phyloP scores from a whole-genome alignment of 2,113 vertebrate species.

The Cheirogaleus medius region DNA sequence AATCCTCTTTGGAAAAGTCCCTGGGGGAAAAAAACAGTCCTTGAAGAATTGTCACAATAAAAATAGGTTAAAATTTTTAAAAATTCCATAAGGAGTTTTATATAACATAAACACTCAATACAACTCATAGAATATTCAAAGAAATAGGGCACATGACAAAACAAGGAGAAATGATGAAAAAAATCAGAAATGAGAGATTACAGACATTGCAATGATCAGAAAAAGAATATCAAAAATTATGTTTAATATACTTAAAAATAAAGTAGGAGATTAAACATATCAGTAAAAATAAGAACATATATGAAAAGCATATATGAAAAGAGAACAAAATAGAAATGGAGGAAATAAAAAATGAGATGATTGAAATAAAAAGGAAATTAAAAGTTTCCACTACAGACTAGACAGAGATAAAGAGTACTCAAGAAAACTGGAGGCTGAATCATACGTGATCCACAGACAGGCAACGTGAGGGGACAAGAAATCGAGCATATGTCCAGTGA shows the following conservation, averaged over 20 bases:
- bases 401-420: neutral
- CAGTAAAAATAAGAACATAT: too few relatives aligned
- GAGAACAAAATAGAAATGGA: neutral
- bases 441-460: too few relatives aligned
- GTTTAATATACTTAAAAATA: neutral
- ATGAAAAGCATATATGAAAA: neutral
- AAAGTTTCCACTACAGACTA: neutral
- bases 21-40: too few relatives aligned
- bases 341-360: neutral
- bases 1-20: neutral
- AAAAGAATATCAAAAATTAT: neutral
- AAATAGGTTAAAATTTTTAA: neutral
- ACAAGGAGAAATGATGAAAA: neutral
- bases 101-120: neutral
- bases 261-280: neutral
- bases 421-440: neutral
- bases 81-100: neutral
- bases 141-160: neutral
- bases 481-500: neutral
- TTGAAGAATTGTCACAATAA: neutral
- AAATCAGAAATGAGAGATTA: neutral
- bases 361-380: neutral
- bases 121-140: neutral
- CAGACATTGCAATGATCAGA: neutral
- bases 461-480: neutral